Conservation (phyloP, 64 coral and sea anemone species). For the Montipora cactus region DNA sequence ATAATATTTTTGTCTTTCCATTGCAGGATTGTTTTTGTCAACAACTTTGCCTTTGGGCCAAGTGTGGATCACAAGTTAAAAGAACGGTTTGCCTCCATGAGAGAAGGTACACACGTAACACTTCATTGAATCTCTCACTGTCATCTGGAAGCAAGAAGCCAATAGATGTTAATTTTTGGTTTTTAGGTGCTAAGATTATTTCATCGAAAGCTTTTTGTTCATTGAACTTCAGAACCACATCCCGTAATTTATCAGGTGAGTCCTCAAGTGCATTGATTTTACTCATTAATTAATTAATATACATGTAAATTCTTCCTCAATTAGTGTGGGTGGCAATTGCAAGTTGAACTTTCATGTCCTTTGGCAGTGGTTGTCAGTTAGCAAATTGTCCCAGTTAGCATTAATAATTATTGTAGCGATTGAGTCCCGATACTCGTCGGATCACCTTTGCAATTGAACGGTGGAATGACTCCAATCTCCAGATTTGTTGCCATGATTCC, state of each 20-base stretch:
- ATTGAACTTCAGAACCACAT: slow-evolving; percentile 94
- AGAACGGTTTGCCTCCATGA: slow-evolving; percentile 91
- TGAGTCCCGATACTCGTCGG: too few relatives aligned
- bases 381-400: too few relatives aligned
- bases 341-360: too few relatives aligned
- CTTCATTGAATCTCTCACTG: not conserved
- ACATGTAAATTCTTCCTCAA: too few relatives aligned
- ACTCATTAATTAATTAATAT: not conserved
- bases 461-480: too few relatives aligned
- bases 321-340: too few relatives aligned
- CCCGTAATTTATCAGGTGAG: slow-evolving; percentile 93
- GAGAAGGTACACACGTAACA: slow-evolving; percentile 77
- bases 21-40: slow-evolving; percentile 95
- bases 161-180: not conserved
- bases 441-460: too few relatives aligned
- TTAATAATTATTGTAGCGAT: too few relatives aligned
- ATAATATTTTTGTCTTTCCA: not conserved
- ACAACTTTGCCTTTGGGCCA: slow-evolving; percentile 99
- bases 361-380: too few relatives aligned
- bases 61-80: slow-evolving; percentile 95
- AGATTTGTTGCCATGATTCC: too few relatives aligned
- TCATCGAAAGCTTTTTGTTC: slow-evolving; percentile 98
- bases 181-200: slow-evolving; percentile 93
- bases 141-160: not conserved
- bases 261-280: not conserved